These are phyloP conservation scores for Percopsis transmontana DNA, from an alignment of 2,113 vertebrate genomes.

Conservation along the genomic window DNA sequence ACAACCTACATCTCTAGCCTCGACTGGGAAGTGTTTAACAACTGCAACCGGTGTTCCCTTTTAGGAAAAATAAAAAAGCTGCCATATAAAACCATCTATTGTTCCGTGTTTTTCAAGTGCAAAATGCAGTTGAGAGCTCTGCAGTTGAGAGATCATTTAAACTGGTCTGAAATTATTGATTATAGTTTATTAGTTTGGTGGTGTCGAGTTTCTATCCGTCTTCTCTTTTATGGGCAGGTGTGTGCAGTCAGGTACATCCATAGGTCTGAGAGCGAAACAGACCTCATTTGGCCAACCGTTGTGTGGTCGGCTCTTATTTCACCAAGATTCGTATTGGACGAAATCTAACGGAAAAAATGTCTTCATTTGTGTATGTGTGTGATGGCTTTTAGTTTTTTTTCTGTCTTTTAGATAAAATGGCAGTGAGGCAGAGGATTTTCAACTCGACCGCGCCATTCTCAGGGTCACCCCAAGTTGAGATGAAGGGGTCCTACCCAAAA, in stretches of 20 bases:
- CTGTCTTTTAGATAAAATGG: constrained; percentile 69
- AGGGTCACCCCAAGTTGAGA: constrained; percentile 51
- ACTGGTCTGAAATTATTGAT: constrained; percentile 10
- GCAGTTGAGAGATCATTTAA: constrained; percentile 2
- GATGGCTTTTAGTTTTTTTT: background rate
- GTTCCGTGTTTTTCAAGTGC: constrained; percentile 15
- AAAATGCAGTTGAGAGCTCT: constrained; percentile 18
- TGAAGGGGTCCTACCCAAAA: constrained; percentile 58
- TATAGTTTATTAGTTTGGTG: background rate
- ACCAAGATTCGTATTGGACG: too few relatives aligned
- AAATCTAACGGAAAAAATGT: background rate
- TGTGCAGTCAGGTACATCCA: background rate
- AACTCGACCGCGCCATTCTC: constrained; percentile 80
- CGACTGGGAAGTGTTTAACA: too few relatives aligned
- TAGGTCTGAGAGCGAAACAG: too few relatives aligned
- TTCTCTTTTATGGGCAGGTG: background rate
- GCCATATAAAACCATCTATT: constrained; percentile 5
- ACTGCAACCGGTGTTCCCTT: too few relatives aligned
- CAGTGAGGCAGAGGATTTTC: constrained; percentile 70
- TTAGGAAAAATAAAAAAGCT: too few relatives aligned
- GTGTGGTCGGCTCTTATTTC: too few relatives aligned
- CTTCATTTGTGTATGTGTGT: background rate
- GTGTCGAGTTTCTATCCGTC: background rate
- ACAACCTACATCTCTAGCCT: too few relatives aligned
- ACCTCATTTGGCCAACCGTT: too few relatives aligned